Evolutionary conservation across 2,888 invertebrate species (phyloP).

Genomic region (Chesias legatella): DNA sequence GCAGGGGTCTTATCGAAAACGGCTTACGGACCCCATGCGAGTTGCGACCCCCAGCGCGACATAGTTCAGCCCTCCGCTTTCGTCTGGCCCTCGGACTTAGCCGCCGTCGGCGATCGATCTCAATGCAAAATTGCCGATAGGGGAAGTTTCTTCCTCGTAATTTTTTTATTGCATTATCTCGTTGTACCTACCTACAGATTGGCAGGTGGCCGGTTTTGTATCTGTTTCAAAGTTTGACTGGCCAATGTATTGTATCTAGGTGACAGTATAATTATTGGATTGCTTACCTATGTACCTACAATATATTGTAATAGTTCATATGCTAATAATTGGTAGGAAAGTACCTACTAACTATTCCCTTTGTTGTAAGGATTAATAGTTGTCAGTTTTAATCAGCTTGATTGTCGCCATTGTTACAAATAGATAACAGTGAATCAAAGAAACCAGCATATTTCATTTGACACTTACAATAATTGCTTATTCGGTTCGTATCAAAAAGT

Average conservation of each 20-base stretch:
- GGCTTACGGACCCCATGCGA: slow-evolving; percentile 79
- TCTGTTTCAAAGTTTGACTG: slow-evolving; percentile 25
- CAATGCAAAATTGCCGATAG: slow-evolving; percentile 71
- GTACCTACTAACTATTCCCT: neutral
- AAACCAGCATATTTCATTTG: too few relatives aligned
- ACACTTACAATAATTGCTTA: neutral
- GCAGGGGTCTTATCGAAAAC: slow-evolving; percentile 77
- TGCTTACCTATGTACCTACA: too few relatives aligned
- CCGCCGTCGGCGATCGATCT: slow-evolving; percentile 69
- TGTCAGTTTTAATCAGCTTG: too few relatives aligned
- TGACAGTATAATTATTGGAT: too few relatives aligned
- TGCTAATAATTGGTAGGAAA: too few relatives aligned
- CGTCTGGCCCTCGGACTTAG: slow-evolving; percentile 33
- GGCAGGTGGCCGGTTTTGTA: slow-evolving; percentile 31
- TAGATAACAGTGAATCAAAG: too few relatives aligned
- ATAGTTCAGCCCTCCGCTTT: slow-evolving; percentile 50
- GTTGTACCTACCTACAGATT: slow-evolving; percentile 32
- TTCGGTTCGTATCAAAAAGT: neutral
- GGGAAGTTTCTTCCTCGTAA: slow-evolving; percentile 63
- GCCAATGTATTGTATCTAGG: slow-evolving; percentile 10
- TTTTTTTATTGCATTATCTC: slow-evolving; percentile 61
- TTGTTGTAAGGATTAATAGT: slow-evolving; percentile 1
- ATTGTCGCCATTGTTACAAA: too few relatives aligned
- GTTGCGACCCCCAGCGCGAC: slow-evolving; percentile 77
- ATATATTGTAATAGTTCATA: too few relatives aligned